These are phyloP conservation scores for Lumbricus terrestris DNA, from an alignment of 2,888 invertebrate species.

Conservation along the genomic window DNA sequence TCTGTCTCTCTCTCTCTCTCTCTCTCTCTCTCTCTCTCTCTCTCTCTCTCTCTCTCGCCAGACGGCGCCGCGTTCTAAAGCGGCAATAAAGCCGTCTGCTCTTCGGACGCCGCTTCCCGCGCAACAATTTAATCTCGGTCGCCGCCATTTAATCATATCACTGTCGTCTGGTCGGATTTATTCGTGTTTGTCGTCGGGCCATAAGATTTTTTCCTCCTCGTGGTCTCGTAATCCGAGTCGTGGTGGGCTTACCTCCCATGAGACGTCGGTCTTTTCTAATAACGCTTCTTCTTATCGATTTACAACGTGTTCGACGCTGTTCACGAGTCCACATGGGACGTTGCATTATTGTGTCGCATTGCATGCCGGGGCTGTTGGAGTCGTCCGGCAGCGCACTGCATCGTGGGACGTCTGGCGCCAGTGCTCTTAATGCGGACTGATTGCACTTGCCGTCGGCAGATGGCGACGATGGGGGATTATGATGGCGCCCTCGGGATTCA, in stretches of 20 bases:
- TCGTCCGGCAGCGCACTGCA: not conserved
- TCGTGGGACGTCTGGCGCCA: constrained; percentile 3
- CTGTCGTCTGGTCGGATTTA: not conserved
- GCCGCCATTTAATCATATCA: constrained; percentile 3
- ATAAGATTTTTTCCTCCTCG: not conserved
- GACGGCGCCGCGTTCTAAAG: not conserved
- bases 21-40: too few species aligned
- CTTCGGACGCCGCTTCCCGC: not conserved
- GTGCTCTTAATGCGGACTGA: not conserved
- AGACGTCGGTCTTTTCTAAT: constrained; percentile 3
- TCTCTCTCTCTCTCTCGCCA: not conserved
- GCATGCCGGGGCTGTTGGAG: not conserved
- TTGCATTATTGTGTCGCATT: constrained; percentile 3
- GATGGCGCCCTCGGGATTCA: not conserved
- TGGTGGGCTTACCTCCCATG: not conserved
- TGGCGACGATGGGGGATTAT: not conserved
- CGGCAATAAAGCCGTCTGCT: not conserved
- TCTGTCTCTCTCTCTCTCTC: too few species aligned
- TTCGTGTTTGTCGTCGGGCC: not conserved
- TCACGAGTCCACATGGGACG: not conserved
- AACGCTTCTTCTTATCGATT: not conserved
- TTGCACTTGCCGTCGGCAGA: not conserved
- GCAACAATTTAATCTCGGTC: not conserved
- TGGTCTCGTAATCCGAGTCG: not conserved
- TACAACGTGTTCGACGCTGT: not conserved